A percentile compares a stretch with the other conserved stretches of the same genome.
Conservation (phyloP, 2,113 vertebrate genomes). For the Tyto alba region DNA sequence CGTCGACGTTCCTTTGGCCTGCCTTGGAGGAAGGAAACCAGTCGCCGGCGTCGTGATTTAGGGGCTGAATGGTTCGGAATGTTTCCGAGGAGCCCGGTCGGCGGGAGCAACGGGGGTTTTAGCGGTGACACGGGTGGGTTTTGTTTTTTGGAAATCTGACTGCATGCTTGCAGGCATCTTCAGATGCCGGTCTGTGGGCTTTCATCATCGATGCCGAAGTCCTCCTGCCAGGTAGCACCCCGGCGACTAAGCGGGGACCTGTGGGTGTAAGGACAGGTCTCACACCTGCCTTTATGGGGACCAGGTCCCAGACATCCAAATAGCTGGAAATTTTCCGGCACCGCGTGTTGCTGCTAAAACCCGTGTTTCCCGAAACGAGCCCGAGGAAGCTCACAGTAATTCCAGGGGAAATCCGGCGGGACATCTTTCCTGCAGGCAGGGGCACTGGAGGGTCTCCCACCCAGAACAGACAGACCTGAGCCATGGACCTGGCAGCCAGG, state of each 20-base stretch:
- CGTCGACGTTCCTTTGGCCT: too few species aligned
- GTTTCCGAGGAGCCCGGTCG: neutral
- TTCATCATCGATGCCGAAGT: neutral
- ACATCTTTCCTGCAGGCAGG: neutral
- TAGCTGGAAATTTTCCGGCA: neutral
- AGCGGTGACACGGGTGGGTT: neutral
- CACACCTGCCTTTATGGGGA: neutral
- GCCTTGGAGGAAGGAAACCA: too few species aligned
- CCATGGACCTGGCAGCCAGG: neutral
- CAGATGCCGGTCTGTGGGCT: neutral
- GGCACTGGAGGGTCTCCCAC: neutral
- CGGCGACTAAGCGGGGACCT: accelerated
- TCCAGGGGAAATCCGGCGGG: neutral
- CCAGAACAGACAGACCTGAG: neutral
- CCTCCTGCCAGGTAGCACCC: neutral
- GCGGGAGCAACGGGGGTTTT: neutral
- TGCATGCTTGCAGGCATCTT: neutral
- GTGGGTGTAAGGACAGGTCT: neutral
- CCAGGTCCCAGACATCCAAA: neutral
- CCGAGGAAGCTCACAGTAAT: accelerated
- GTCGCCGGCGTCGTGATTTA: neutral
- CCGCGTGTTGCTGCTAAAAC: neutral
- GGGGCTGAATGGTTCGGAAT: too few species aligned
- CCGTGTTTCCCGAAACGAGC: neutral
- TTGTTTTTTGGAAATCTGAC: neutral